phyloP scores from a whole-genome alignment of 2,888 invertebrate species.

The Listrodromus nycthemerus region DNA sequence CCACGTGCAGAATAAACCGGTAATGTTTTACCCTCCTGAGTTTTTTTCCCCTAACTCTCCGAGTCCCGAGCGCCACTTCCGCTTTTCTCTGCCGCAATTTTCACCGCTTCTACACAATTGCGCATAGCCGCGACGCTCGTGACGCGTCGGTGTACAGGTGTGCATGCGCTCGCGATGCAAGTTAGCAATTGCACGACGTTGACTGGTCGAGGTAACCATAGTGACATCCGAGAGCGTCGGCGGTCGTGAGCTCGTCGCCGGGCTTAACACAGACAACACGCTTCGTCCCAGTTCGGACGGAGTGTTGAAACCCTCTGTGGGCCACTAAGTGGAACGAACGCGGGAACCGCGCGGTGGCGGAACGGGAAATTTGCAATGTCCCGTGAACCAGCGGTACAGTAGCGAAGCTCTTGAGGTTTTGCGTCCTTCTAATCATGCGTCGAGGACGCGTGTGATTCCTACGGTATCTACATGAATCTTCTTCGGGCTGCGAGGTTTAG shows the following conservation, averaged over 20 bases:
- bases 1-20: conserved; percentile 40
- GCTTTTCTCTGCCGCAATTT: conserved; percentile 48
- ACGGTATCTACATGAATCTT: conserved; percentile 39
- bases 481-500: conserved; percentile 19
- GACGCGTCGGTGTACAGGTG: conserved; percentile 11
- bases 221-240: conserved; percentile 32
- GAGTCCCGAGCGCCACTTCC: conserved; percentile 38
- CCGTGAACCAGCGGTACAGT: conserved; percentile 62
- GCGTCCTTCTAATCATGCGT: conserved; percentile 57
- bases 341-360: conserved; percentile 63
- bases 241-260: conserved; percentile 43
- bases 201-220: conserved; percentile 19
- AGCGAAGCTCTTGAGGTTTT: conserved; percentile 55
- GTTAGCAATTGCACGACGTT: conserved; percentile 46
- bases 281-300: conserved; percentile 62
- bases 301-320: conserved; percentile 74
- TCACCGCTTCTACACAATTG: conserved; percentile 46
- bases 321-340: conserved; percentile 72
- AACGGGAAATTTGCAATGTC: conserved; percentile 76
- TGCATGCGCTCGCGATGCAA: background rate
- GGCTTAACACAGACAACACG: conserved; percentile 53
- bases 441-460: conserved; percentile 39
- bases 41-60: conserved; percentile 16
- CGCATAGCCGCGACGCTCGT: conserved; percentile 22
- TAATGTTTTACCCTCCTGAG: conserved; percentile 42